Base-by-base conservation (phyloP, 2,888 invertebrate species). In the Amphipoea oculea region DNA sequence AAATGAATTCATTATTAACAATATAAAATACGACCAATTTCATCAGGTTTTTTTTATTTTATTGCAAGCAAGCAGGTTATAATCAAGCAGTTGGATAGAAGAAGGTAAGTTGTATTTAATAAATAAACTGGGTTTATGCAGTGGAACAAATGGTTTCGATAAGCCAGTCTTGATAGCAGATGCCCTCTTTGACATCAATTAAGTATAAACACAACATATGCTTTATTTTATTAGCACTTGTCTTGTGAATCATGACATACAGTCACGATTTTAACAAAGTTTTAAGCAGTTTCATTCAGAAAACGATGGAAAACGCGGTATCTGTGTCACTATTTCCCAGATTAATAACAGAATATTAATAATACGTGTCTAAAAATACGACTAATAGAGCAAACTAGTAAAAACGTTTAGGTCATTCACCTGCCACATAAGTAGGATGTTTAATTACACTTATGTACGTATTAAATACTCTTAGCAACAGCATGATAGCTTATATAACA, bases 401-500 rank as follows among this genome's bases (percentile, higher is more conserved):
- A 54, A 77, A 79, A 62, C n/a, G 45, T 51, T 70, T 73, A 85
- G 91, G 92, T 93, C 89, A 91, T 89, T 94, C 91, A 96, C 96
- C 96, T 95, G 94, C 85, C 79, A 91, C 85, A 79, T 89, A 88
- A 5, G 91, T 83, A n/a, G 93, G 89, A 73, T 89, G 91, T 88
- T 90, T 93, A 75, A 92, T 86, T 76, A 93, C 89, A 89, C 86
- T 88, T 75, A 92, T 77, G 90, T 84, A 92, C 66, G 93, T 89
- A 89, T 88, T 90, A 83, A 93, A 90, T 80, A 93, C 90, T 82
- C 92, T 91, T 84, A 95, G 80, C 86, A 95, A 89, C 90, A 94
- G 83, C 94, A 95, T 96, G 88, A 85, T 94, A 83, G 87, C 92
- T 95, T 96, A 96, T 89, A 94, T 95, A 95, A 95, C 91, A 90